These are phyloP conservation scores for Sminthurinus signatus DNA, from an alignment of 1,140 invertebrate species.

Conservation along the genomic window DNA sequence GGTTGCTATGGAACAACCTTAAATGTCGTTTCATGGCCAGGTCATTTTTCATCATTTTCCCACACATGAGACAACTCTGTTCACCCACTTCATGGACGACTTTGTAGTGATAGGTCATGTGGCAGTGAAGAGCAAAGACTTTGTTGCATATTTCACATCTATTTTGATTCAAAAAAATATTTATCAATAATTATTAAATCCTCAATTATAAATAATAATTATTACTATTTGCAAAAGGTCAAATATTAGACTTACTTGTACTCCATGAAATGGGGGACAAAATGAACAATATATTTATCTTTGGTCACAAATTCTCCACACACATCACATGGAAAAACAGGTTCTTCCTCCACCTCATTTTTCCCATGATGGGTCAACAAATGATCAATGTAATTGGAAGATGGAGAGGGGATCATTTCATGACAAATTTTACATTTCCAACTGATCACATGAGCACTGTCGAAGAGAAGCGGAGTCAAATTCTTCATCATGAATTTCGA, in stretches of 20 bases:
- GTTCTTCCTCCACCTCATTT: slow-evolving; percentile 17
- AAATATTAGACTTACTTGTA: slow-evolving; percentile 13
- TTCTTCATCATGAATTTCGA: slow-evolving; percentile 29
- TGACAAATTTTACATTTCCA: slow-evolving; percentile 26
- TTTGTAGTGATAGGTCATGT: slow-evolving; percentile 32
- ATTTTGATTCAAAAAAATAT: neutral
- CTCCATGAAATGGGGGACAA: slow-evolving; percentile 29
- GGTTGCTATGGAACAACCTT: slow-evolving; percentile 25
- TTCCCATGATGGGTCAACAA: slow-evolving; percentile 6
- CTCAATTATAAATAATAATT: too few species aligned
- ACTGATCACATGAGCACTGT: slow-evolving; percentile 4
- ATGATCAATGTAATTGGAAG: slow-evolving; percentile 22
- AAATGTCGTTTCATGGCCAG: slow-evolving; percentile 28
- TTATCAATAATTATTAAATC: neutral
- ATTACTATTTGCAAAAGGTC: too few species aligned
- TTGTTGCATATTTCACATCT: slow-evolving; percentile 29
- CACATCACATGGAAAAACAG: slow-evolving; percentile 25
- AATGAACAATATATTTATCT: slow-evolving; percentile 29
- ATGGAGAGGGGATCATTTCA: slow-evolving; percentile 15
- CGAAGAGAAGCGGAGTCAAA: slow-evolving; percentile 23
- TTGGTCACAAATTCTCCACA: slow-evolving; percentile 25
- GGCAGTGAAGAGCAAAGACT: slow-evolving; percentile 28
- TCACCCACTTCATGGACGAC: slow-evolving; percentile 27
- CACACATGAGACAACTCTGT: slow-evolving; percentile 21
- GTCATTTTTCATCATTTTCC: slow-evolving; percentile 29